A percentile compares a stretch with the other conserved stretches of the same genome.
phyloP scores from a whole-genome alignment of 2,113 vertebrate genomes.

The Arothron firmamentum region DNA sequence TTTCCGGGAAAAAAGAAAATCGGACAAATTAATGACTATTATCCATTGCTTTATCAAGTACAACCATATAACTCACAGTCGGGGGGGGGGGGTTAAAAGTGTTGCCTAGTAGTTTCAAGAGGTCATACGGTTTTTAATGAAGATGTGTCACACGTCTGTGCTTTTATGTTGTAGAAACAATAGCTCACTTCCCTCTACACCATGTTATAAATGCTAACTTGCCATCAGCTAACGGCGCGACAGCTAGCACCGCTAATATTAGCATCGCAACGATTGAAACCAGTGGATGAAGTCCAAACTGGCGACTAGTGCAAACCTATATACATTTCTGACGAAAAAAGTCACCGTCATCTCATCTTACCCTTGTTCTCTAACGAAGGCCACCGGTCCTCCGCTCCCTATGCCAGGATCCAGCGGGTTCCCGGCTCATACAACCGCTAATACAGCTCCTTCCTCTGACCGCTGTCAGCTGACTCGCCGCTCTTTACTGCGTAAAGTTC shows the following conservation, averaged over 20 bases:
- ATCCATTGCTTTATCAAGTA: too few relatives aligned
- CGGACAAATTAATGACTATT: background rate
- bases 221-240: slow-evolving; percentile 25
- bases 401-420: slow-evolving; percentile 26
- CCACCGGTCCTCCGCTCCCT: slow-evolving; percentile 27
- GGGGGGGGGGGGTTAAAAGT: too few relatives aligned
- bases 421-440: slow-evolving; percentile 51
- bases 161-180: slow-evolving; percentile 16
- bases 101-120: too few relatives aligned
- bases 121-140: too few relatives aligned
- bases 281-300: background rate
- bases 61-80: too few relatives aligned
- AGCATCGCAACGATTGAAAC: slow-evolving; percentile 26
- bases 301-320: background rate
- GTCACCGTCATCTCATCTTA: slow-evolving; percentile 6
- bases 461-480: slow-evolving; percentile 70
- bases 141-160: fast-evolving
- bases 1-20: slow-evolving; percentile 42
- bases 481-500: slow-evolving; percentile 50
- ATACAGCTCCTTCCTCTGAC: slow-evolving; percentile 45
- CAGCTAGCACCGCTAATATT: slow-evolving; percentile 56
- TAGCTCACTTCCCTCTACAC: slow-evolving; percentile 5
- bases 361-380: slow-evolving; percentile 49
- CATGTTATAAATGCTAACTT: slow-evolving; percentile 17
- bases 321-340: background rate